A percentile compares a stretch with the other conserved stretches of the same genome.
phyloP scores from a whole-genome alignment of 2,888 invertebrate species.

The Ditylenchus weischeri region DNA sequence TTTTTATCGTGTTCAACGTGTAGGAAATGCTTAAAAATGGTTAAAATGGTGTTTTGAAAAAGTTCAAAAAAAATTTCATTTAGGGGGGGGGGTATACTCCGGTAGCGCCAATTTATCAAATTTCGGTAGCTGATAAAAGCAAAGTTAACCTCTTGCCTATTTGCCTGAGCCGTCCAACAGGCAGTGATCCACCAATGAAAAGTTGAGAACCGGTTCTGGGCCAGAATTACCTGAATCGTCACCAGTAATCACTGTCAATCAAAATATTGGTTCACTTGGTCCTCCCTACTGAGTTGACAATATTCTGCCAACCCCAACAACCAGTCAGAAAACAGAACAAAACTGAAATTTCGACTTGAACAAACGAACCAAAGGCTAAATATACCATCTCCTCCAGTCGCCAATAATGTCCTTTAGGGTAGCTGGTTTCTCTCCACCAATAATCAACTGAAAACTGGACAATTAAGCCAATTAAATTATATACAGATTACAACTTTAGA shows the following conservation, averaged over 20 bases:
- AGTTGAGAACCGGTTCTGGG: slow-evolving; percentile 14
- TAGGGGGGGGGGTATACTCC: no score
- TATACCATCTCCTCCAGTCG: slow-evolving; percentile 7
- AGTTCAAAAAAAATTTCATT: no score
- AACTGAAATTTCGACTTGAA: neutral
- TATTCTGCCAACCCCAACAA: slow-evolving; percentile 10
- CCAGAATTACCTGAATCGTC: slow-evolving; percentile 9
- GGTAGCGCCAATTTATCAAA: no score
- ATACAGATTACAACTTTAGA: no score
- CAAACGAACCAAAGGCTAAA: no score
- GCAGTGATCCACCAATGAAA: slow-evolving; percentile 18
- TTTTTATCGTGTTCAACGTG: no score
- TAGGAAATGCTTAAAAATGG: no score
- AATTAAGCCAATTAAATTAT: no score
- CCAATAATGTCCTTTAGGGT: slow-evolving; percentile 10
- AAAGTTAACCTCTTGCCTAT: neutral
- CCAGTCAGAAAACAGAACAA: slow-evolving; percentile 21
- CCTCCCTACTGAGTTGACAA: neutral
- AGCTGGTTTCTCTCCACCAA: slow-evolving; percentile 5
- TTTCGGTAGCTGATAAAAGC: no score
- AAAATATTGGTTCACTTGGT: neutral
- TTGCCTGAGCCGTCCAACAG: slow-evolving; percentile 13
- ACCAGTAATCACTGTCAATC: neutral
- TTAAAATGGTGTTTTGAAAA: no score
- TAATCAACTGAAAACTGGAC: neutral